phyloP scores from a whole-genome alignment of 2,888 invertebrate genomes.

The Polydrusus cervinus region DNA sequence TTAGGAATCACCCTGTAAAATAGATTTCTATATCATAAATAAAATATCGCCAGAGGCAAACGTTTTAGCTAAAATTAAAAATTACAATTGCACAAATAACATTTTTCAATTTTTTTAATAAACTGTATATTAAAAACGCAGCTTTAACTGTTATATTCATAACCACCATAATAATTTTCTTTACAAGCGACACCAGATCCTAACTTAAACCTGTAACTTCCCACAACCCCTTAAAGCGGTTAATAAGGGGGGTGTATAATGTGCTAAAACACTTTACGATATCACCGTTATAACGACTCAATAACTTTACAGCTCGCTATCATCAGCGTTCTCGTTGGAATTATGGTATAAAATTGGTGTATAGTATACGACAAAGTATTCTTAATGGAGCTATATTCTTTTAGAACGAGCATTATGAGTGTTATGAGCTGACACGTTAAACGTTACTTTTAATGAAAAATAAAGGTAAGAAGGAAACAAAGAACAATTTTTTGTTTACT shows the following conservation, averaged over 20 bases:
- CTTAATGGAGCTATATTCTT: slow-evolving; percentile 40
- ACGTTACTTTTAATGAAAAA: too few relatives aligned
- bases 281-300: slow-evolving; percentile 64
- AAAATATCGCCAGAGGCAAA: too few relatives aligned
- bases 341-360: slow-evolving; percentile 36
- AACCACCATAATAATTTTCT: not conserved
- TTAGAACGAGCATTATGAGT: slow-evolving; percentile 34
- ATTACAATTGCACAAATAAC: too few relatives aligned
- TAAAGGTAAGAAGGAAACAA: too few relatives aligned
- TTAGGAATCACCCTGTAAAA: too few relatives aligned
- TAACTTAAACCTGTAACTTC: slow-evolving; percentile 37
- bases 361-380: slow-evolving; percentile 39
- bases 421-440: too few relatives aligned
- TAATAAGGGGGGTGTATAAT: slow-evolving; percentile 60
- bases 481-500: too few relatives aligned
- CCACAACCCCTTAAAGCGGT: slow-evolving; percentile 52
- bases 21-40: too few relatives aligned
- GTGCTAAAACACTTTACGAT: slow-evolving; percentile 66
- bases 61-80: too few relatives aligned
- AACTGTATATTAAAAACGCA: too few relatives aligned
- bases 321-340: slow-evolving; percentile 45
- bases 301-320: slow-evolving; percentile 61
- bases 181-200: slow-evolving; percentile 14
- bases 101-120: too few relatives aligned
- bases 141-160: not conserved